Conservation (phyloP, 2,888 invertebrate species). For the Cantharis rustica region DNA sequence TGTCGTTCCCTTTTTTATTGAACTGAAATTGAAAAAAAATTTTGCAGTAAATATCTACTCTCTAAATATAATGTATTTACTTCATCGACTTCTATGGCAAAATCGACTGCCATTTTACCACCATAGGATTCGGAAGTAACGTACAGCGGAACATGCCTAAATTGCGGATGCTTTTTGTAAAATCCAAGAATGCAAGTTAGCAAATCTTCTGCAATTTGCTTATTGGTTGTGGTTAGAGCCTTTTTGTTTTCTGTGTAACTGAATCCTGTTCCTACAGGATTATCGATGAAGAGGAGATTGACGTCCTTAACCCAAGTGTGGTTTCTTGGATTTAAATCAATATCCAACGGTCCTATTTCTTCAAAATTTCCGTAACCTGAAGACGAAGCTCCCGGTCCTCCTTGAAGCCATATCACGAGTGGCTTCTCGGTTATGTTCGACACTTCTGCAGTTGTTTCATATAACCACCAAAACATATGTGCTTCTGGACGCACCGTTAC, state of each 20-base stretch:
- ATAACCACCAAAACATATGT: slow-evolving; percentile 89
- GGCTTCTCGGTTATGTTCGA: slow-evolving; percentile 68
- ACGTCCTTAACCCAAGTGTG: slow-evolving; percentile 80
- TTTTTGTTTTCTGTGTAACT: slow-evolving; percentile 70
- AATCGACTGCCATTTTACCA: slow-evolving; percentile 61
- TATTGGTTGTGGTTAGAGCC: slow-evolving; percentile 61
- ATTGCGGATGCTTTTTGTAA: slow-evolving; percentile 58
- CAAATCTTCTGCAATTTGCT: slow-evolving; percentile 65
- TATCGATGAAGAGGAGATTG: slow-evolving; percentile 84
- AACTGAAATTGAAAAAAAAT: slow-evolving; percentile 19
- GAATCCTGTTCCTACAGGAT: slow-evolving; percentile 85
- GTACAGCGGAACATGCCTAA: slow-evolving; percentile 61
- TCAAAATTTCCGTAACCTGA: slow-evolving; percentile 80
- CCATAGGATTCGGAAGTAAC: slow-evolving; percentile 70
- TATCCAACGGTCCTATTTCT: slow-evolving; percentile 74
- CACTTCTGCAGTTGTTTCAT: slow-evolving; percentile 67
- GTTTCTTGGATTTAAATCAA: slow-evolving; percentile 69
- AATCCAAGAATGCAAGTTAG: slow-evolving; percentile 59
- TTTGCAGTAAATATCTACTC: not conserved
- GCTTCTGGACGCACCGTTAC: slow-evolving; percentile 74
- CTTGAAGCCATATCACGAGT: slow-evolving; percentile 86
- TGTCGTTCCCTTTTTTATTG: slow-evolving; percentile 35
- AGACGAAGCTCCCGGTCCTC: slow-evolving; percentile 73
- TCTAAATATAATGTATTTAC: slow-evolving; percentile 31
- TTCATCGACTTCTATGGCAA: slow-evolving; percentile 18